phyloP scores from a whole-genome alignment of 2,888 invertebrate genomes.

The Drosophila fulvimacula region DNA sequence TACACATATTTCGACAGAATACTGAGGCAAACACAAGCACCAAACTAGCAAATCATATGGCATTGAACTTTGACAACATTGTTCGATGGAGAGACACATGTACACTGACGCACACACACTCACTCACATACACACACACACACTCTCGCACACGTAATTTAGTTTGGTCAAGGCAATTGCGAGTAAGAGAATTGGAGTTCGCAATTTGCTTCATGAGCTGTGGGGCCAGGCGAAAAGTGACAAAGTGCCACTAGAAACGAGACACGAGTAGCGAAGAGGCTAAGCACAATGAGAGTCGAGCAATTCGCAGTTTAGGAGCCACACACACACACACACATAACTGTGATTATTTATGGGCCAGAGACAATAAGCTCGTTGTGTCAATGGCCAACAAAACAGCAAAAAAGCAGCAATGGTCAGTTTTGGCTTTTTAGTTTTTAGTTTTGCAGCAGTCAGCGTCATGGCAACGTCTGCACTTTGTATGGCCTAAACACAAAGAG shows the following conservation, averaged over 20 bases:
- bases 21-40: slow-evolving; percentile 20
- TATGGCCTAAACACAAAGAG: background rate
- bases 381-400: slow-evolving; percentile 64
- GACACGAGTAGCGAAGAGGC: slow-evolving; percentile 3
- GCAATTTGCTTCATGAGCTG: slow-evolving; percentile 2
- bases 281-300: slow-evolving; percentile 38
- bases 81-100: slow-evolving; percentile 16
- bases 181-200: slow-evolving; percentile 15
- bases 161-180: slow-evolving; percentile 70
- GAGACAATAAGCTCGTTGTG: slow-evolving; percentile 67
- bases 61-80: slow-evolving; percentile 67
- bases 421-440: slow-evolving; percentile 6
- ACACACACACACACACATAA: slow-evolving; percentile 8
- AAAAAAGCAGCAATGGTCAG: slow-evolving; percentile 54
- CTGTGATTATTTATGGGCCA: slow-evolving; percentile 67
- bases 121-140: too few relatives aligned
- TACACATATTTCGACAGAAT: slow-evolving; percentile 31
- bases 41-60: slow-evolving; percentile 41
- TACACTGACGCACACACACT: slow-evolving; percentile 10
- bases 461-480: slow-evolving; percentile 43
- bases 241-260: slow-evolving; percentile 70
- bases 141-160: slow-evolving; percentile 20
- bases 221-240: slow-evolving; percentile 43
- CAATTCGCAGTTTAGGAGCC: slow-evolving; percentile 24
- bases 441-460: slow-evolving; percentile 35